Base-by-base conservation (phyloP, 2,888 invertebrate genomes). In the Tetragnatha montana region DNA sequence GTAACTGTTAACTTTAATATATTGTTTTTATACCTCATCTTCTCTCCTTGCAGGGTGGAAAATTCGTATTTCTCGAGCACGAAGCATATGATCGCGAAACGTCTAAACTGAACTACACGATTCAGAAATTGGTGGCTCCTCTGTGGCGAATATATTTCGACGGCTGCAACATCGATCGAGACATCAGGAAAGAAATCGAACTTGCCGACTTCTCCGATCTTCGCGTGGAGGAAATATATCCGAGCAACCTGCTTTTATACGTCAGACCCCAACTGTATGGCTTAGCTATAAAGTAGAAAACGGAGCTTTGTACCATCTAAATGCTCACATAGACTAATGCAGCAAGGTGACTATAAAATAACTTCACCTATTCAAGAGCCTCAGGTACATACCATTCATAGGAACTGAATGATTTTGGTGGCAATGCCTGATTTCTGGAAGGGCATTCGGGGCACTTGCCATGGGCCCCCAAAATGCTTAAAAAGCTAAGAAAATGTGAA, bases 31-130 rank as follows among this genome's bases (percentile, higher is more conserved):
- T n/a, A n/a, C n/a, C n/a, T n/a, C n/a, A n/a, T n/a, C n/a, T n/a
- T 75, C 74, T 80, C 79, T 3, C 22, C 6, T 82, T 80, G 3
- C 73, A 89, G 89, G 81, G 76, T 70, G 89, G 89, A 1, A 89
- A 89, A 35, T 89, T 84, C n/a, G 35, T 89, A 6, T 89, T 81
- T 12, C 17, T 89, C 2, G 89, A 89, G 71, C 89, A 89, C 74
- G 71, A 84, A 3, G 19, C 70, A 0, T 81, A 21, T 14, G 80
- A 84, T 6, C 19, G 8, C 14, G n/a, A n/a, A n/a, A n/a, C n/a
- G n/a, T n/a, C 69, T 19, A 17, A 85, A 74, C 80, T 74, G 84
- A 35, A 73, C 14, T 81, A 12, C 60, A 70, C 50, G 14, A 6
- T 89, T 14, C 89, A 89, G 19, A 69, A 21, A 3, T 22, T 75